Evolutionary conservation across 1,140 invertebrate genomes (phyloP).

Genomic region (Caenorhabditis inopinata): DNA sequence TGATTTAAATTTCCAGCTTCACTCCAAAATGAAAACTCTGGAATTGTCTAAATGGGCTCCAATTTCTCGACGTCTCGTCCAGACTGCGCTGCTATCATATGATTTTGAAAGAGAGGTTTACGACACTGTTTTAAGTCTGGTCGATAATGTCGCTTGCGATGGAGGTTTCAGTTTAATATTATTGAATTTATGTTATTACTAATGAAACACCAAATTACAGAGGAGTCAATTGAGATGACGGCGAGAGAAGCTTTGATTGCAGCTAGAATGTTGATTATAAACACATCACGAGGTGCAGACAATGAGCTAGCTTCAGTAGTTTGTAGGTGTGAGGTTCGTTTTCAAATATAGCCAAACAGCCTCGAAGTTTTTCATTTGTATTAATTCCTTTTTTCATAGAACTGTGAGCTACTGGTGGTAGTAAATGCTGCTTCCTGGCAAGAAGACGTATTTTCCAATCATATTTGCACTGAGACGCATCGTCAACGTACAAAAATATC

Average conservation of each 20-base stretch:
- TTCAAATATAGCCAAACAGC: no score
- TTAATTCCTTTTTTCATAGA: neutral
- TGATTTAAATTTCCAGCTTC: neutral
- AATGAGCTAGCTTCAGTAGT: neutral
- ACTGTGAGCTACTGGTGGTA: neutral
- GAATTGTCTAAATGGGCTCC: neutral
- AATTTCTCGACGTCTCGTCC: neutral
- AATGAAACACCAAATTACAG: no score
- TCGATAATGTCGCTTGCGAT: neutral
- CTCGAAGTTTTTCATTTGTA: neutral
- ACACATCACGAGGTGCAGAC: neutral
- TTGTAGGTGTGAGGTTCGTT: slow-evolving; percentile 5
- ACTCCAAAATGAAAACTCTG: neutral
- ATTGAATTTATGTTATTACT: no score
- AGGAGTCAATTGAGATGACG: neutral
- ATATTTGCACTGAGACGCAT: neutral
- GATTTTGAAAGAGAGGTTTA: neutral
- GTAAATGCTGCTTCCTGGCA: neutral
- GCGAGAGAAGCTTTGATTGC: neutral
- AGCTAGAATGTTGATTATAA: neutral
- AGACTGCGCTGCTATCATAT: neutral
- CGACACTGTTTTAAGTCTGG: neutral
- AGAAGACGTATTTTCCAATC: neutral
- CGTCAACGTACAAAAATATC: neutral
- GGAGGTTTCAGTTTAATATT: neutral